These are phyloP conservation scores for Drosophila sucinea DNA, from an alignment of 1,140 invertebrate species.

Conservation along the genomic window DNA sequence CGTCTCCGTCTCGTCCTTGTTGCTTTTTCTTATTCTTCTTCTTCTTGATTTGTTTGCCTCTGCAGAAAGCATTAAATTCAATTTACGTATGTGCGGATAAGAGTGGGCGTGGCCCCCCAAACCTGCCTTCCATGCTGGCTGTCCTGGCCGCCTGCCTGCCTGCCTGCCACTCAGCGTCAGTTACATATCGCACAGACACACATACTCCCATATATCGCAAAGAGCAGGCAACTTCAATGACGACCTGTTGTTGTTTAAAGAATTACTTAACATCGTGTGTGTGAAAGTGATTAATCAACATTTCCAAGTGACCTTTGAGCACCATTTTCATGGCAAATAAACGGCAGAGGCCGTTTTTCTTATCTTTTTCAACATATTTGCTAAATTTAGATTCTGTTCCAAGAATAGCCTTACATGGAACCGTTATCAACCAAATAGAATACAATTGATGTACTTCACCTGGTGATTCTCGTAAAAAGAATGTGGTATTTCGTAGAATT, in stretches of 20 bases:
- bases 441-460: not conserved
- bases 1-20: not conserved
- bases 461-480: not conserved
- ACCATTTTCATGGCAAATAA: not conserved
- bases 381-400: not conserved
- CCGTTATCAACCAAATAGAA: not conserved
- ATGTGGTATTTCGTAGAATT: not conserved
- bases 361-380: not conserved
- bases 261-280: slow-evolving; percentile 64
- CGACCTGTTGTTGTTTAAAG: slow-evolving; percentile 74
- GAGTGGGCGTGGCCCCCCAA: slow-evolving; percentile 34
- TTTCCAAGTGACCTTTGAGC: slow-evolving; percentile 7
- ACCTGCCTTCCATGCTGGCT: slow-evolving; percentile 37
- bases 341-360: not conserved
- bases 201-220: not conserved
- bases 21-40: slow-evolving; percentile 7
- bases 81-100: slow-evolving; percentile 55
- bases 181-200: slow-evolving; percentile 39
- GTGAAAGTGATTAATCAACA: slow-evolving; percentile 12
- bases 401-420: not conserved
- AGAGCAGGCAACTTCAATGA: not conserved
- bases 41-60: slow-evolving; percentile 53
- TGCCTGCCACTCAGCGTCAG: slow-evolving; percentile 75
- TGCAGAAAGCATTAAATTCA: slow-evolving; percentile 76
- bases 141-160: slow-evolving; percentile 46